Evolutionary conservation across 2,888 invertebrate species (phyloP), one percentile per base, ranked within the genome.

Genomic region (Stegophylla sp.): DNA sequence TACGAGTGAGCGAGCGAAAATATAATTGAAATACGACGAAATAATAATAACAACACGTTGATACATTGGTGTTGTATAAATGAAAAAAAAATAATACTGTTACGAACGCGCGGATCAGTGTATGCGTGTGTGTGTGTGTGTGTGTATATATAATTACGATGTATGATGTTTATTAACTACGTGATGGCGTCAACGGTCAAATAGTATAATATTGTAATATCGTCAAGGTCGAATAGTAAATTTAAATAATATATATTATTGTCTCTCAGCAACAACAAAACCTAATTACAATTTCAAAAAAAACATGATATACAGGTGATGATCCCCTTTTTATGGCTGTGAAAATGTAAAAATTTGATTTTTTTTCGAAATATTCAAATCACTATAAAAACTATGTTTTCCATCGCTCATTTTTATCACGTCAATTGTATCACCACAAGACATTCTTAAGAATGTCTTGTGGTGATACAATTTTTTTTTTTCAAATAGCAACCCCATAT

Each of bases 141-240:
- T 13, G 20, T 15, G 5, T 56, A 28, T 34, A 5, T 74, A 64
- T 63, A 56, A n/a, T 63, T 75, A 75, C 34, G 48, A 41, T 43
- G 45, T 73, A 15, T 53, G 34, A 20, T 73, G 26, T 61, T 61
- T 73, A 73, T 73, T 61, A 73, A 61, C 59, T 45, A 56, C 75
- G 59, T 9, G 34, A 64, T 41, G 51, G 75, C 26, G 64, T 76
- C 75, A 75, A 66, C 75, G 66, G 53, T 76, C 75, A 76, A 53
- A 53, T 41, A 56, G 41, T 64, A 51, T 64, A 23, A 28, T 63
- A 63, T 48, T n/a, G n/a, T n/a, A n/a, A 34, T 34, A 76, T 66
- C 53, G 64, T 43, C 75, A 76, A 76, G 75, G 75, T 66, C 66
- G 66, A 41, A 51, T 20, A 63, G 15, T 3, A 64, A 41, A 75